A percentile compares a stretch with the other conserved stretches of the same genome.
phyloP scores from a whole-genome alignment of 2,888 invertebrate species.

The Flexamia atlantica region DNA sequence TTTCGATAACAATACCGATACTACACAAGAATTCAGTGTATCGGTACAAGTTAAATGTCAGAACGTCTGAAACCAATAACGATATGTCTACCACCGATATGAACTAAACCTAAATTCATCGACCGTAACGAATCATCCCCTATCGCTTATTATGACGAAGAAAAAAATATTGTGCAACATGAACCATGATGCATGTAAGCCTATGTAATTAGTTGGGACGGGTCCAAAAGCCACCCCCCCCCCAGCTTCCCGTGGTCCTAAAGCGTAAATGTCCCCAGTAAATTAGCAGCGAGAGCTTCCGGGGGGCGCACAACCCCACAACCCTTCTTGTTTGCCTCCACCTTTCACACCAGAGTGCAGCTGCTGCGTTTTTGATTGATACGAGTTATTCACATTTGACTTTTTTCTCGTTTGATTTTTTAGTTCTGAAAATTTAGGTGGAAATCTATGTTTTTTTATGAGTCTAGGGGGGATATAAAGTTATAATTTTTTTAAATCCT shows the following conservation, averaged over 20 bases:
- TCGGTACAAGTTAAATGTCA: no score
- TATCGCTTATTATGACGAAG: slow-evolving; percentile 33
- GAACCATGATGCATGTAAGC: slow-evolving; percentile 29
- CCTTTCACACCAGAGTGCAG: slow-evolving; percentile 9
- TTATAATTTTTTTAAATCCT: no score
- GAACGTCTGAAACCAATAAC: no score
- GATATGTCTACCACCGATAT: no score
- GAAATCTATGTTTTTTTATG: no score
- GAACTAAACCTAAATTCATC: no score
- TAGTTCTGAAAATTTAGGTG: no score
- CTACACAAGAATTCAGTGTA: no score
- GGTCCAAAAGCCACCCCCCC: neutral
- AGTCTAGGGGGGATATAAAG: no score
- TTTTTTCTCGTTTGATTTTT: no score
- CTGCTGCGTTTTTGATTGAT: neutral
- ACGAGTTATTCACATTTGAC: neutral
- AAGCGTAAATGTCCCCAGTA: slow-evolving; percentile 11
- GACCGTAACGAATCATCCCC: no score
- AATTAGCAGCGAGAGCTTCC: slow-evolving; percentile 33
- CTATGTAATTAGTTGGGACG: slow-evolving; percentile 33
- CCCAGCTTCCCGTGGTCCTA: neutral
- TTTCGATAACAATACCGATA: no score
- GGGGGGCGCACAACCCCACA: slow-evolving; percentile 4
- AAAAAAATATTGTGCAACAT: slow-evolving; percentile 30
- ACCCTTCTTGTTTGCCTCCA: slow-evolving; percentile 21